Evolutionary conservation across 2,113 vertebrate species (phyloP).

Genomic region (Syngnathus typhle): DNA sequence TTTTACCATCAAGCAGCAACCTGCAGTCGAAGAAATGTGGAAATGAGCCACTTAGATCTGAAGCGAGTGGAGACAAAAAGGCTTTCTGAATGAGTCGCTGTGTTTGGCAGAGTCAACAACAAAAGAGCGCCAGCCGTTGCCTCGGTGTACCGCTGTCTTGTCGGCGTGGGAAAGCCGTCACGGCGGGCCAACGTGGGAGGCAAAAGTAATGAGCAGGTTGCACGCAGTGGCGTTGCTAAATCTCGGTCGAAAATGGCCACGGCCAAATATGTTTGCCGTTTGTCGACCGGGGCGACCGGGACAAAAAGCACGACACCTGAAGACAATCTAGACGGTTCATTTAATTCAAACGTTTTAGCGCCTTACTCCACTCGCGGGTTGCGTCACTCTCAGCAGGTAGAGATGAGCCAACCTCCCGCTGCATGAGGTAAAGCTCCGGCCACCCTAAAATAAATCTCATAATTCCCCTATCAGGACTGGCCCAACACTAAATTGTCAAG

Average conservation of each 20-base stretch:
- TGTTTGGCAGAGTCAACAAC: neutral
- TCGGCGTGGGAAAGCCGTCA: conserved; percentile 37
- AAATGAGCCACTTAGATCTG: neutral
- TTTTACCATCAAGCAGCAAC: neutral
- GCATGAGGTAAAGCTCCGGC: neutral
- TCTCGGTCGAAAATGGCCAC: conserved; percentile 35
- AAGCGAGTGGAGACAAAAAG: neutral
- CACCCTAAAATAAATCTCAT: neutral
- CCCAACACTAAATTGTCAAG: neutral
- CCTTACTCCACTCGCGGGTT: neutral
- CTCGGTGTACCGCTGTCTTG: conserved; percentile 11
- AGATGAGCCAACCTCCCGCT: neutral
- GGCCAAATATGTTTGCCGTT: conserved; percentile 37
- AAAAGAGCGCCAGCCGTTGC: neutral
- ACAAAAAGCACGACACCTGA: neutral
- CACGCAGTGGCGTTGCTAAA: conserved; percentile 6
- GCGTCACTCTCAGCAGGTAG: neutral
- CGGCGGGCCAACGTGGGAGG: conserved; percentile 16
- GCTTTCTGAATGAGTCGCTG: conserved; percentile 13
- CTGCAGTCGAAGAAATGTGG: neutral
- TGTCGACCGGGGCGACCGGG: conserved; percentile 44
- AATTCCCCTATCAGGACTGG: neutral
- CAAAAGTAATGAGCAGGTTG: conserved; percentile 28
- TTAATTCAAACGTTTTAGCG: neutral
- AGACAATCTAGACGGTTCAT: too few species aligned